A percentile compares a stretch with the other conserved stretches of the same genome.
Conservation (phyloP, 2,797 vertebrate species). For the Spatula clypeata region DNA sequence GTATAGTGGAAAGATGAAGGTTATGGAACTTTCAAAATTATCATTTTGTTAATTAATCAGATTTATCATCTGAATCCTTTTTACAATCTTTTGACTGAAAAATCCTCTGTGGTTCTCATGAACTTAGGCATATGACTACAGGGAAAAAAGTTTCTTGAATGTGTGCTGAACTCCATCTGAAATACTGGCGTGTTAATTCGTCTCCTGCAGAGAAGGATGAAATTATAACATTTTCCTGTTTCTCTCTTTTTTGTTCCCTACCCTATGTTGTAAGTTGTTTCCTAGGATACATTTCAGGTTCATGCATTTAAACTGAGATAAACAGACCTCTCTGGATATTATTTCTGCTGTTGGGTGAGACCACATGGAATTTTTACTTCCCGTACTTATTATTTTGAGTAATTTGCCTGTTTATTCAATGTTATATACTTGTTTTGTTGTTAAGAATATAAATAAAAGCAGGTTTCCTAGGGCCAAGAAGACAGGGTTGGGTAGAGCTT, state of each 20-base stretch:
- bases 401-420: background rate
- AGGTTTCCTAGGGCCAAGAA: background rate
- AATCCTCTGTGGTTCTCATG: background rate
- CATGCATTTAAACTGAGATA: background rate
- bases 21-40: background rate
- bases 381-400: background rate
- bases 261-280: background rate
- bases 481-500: background rate
- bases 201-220: background rate
- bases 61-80: background rate
- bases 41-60: background rate
- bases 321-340: background rate
- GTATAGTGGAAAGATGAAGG: background rate
- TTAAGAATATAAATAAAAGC: background rate
- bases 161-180: background rate
- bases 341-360: background rate
- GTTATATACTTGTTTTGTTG: background rate
- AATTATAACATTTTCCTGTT: background rate
- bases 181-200: background rate
- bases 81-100: background rate
- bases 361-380: background rate
- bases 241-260: conserved; percentile 39
- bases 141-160: background rate
- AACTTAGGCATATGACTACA: background rate
- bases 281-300: background rate